Evolutionary conservation across 2,113 vertebrate species (phyloP), one percentile per base, ranked within the genome.

Genomic region (Alethe diademata): DNA sequence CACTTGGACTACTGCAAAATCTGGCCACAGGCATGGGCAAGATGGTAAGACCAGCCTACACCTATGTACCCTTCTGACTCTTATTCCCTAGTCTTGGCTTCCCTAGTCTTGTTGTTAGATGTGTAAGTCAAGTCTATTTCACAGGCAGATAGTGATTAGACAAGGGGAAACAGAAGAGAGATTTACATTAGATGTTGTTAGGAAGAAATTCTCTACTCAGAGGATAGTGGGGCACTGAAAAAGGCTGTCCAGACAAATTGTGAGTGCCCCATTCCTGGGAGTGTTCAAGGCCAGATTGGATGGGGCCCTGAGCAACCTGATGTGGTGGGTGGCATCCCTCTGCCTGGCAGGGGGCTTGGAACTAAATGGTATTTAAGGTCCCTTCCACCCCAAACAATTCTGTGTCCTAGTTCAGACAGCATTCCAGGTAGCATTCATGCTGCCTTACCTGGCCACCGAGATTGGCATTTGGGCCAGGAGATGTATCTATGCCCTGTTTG

Each of bases 1-100:
- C 31, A 14, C 73, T 40, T 43, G 31, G n/a, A 53, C 69, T 0
- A 2, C 73, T 35, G 43, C 70, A 45, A 78, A 87, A 31, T 72
- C 81, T 75, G 47, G 16, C 80, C 29, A 38, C 48, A 40, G 58
- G 57, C 8, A 50, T 50, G 51, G 75, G 56, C 83, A 50, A 36
- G 72, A 67, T 80, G 83, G 79, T 92, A 91, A 96, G 72, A 86
- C 26, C 33, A 88, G 56, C 38, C 47, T 81, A 58, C 31, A 48
- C 6, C n/a, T 65, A 1, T 31, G 23, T 66, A n/a, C 9, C 66
- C 31, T 86, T 58, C 36, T 85, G 61, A 74, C 45, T 88, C 11
- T 75, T 80, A 53, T 14, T 82, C 15, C 33, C 14, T 45, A 24
- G 72, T 23, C 38, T 72, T 86, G 80, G 31, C 43, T 83, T 45